phyloP scores from a whole-genome alignment of 92 coral and sea anemone genomes.

The Epizoanthus illoricatus region DNA sequence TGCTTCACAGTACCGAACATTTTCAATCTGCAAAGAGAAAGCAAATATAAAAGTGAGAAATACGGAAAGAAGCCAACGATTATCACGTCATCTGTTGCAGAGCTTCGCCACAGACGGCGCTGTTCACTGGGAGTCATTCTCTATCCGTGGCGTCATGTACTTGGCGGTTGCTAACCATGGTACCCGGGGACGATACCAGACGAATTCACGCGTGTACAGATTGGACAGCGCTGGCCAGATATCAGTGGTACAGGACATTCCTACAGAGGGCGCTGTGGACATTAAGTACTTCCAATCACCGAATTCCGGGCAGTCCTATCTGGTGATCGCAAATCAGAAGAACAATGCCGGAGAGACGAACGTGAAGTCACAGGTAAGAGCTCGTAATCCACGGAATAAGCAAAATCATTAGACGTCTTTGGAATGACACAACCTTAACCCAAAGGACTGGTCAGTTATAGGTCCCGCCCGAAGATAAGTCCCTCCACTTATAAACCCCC shows the following conservation, averaged over 20 bases:
- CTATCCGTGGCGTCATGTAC: constrained; percentile 60
- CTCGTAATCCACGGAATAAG: not conserved
- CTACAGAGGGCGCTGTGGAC: constrained; percentile 81
- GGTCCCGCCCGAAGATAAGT: too few relatives aligned
- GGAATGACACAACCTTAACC: not conserved
- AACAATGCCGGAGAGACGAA: constrained; percentile 68
- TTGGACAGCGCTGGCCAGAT: constrained; percentile 59
- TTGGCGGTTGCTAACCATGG: constrained; percentile 93
- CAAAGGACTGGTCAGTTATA: too few relatives aligned
- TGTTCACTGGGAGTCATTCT: constrained; percentile 74
- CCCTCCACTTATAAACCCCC: too few relatives aligned
- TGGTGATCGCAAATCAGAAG: constrained; percentile 77
- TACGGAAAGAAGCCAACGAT: too few relatives aligned
- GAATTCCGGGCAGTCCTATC: constrained; percentile 58
- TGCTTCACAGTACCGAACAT: too few relatives aligned
- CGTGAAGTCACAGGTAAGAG: constrained; percentile 74
- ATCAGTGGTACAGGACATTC: constrained; percentile 71
- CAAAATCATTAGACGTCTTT: not conserved
- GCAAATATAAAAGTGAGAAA: too few relatives aligned
- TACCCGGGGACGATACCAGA: constrained; percentile 68
- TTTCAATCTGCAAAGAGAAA: too few relatives aligned
- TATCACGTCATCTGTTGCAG: constrained; percentile 37
- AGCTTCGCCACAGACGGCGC: constrained; percentile 82
- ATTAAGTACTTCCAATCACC: constrained; percentile 76
- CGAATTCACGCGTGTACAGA: constrained; percentile 74